Base-by-base conservation (phyloP, 1,140 invertebrate species). In the Arctopsyche grandis region DNA sequence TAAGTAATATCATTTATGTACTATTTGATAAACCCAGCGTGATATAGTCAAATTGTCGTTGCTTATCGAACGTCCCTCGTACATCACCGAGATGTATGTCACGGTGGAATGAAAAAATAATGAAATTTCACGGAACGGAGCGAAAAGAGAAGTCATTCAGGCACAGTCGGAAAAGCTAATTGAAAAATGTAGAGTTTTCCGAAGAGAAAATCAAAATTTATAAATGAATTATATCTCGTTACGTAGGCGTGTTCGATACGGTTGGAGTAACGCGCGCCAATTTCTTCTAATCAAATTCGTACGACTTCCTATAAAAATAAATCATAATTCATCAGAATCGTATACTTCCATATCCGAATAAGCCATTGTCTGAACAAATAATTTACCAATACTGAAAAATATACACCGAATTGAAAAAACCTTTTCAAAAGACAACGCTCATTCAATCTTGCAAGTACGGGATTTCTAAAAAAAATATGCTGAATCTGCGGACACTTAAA, bases 91-190 rank as follows among this genome's bases (percentile, higher is more conserved):
- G 48, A 66, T 66, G 19, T 66, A 16, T 66, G 60, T 66, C 60
- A 66, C 16, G 9, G 69, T 29, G 60, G 24, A 70, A 78, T 78
- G 76, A 78, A 78, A 78, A 78, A 78, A 78, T 78, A 78, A 78
- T 78, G 66, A 78, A 78, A 78, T 78, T 78, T 78, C 52, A 38
- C 56, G 16, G 46, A 66, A 77, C 52, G 29, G 43, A 44, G 38
- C 46, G 58, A 21, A 29, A 26, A 38, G 58, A 69, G 73, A 22
- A 29, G 16, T 48, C 38, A 70, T 29, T 63, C 16, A 10, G 29
- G 44, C 60, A n/a, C 24, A 38, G 48, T 16, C 12, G 63, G 48
- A 24, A 44, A 52, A 38, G 29, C 63, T 78, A 78, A 78, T 78
- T 78, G 76, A 78, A 78, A 78, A 69, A 78, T 77, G 58, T 77